Evolutionary conservation across 2,888 invertebrate genomes (phyloP), one percentile per base, ranked within the genome.

Genomic region (Pristionchus fissidentatus): DNA sequence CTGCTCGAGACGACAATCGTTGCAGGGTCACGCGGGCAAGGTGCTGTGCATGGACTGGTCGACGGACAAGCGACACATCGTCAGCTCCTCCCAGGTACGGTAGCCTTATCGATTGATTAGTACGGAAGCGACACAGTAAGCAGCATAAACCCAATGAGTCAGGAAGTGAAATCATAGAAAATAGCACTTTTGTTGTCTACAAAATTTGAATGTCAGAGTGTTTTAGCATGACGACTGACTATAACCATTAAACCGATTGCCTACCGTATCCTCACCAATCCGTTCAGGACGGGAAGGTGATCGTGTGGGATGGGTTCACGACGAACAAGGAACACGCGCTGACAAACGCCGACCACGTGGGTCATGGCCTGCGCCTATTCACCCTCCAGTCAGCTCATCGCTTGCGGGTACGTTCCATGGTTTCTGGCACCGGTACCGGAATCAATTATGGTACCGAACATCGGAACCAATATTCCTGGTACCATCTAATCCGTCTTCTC

Each of bases 21-120:
- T 26, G 41, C 62, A 81, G 80, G 80, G 80, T 62, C 80, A 81
- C 80, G 80, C 80, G 19, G 80, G 80, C 13, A 98, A 99, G 94
- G 98, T 99, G 85, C 94, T 99, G 82, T 98, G 98, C 93, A 96
- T 97, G 79, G 98, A 97, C 93, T 98, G 98, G 98, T 96, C 96
- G 7, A 95, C 96, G 5, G 98, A 98, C 93, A 97, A 97, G 93
- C 94, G 97, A 35, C 98, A 97, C 93, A 95, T 98, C 88, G 97
- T 98, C 70, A 97, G 97, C 83, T 97, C 97, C 1, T 97, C 97
- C 26, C 97, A 97, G 95, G 97, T 96, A 43, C 75, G 75, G 75
- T 75, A 46, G 13, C 32, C 15, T 4, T 70, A 26, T 75, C 46
- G 46, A 49, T 43, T 46, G 32, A 43, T 22, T n/a, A 52, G 13